Base-by-base conservation (phyloP, 1,140 invertebrate genomes). In the Zaprionus africanus region DNA sequence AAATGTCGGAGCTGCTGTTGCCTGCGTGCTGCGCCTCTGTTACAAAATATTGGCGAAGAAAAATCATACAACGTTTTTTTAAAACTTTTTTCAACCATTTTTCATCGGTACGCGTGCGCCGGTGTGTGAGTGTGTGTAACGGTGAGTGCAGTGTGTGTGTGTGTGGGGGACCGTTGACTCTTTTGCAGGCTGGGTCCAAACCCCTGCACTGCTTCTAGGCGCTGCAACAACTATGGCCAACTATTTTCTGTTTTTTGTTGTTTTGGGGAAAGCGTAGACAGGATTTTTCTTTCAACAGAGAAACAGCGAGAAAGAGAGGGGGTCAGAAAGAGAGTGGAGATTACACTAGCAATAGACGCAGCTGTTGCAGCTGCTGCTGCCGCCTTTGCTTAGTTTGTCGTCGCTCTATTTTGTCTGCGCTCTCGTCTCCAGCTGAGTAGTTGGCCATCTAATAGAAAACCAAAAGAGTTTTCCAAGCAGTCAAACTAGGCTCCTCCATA, bases 11-110 rank as follows among this genome's bases (percentile, higher is more conserved):
- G 71, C 58, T 19, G 51, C 65, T 66, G 72, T 64, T 63, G 56
- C 61, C 43, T 71, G 49, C 54, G 59, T 92, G 82, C 91, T 92
- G 91, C 58, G 80, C 3, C 77, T 80, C 88, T 92, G 91, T 78
- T 92, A 92, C 91, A 92, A 92, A 92, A 92, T 92, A 92, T 92
- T 92, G 91, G 85, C 82, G 91, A 92, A 92, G 91, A 90, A 92
- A 92, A 92, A 92, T 92, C 91, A 91, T 92, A 80, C 88, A 82
- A 87, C 81, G 82, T 92, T 92, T 92, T 88, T 92, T 91, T 82
- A 59, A 77, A 87, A 91, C 77, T 77, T 92, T 88, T 92, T 84
- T 88, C 86, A 91, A 90, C 82, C 86, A 90, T 90, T 90, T 90
- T 90, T 90, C 85, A 90, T 90, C 62, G 81, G 72, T 76, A 69